A percentile compares a stretch with the other conserved stretches of the same genome.
These are phyloP conservation scores for Lacanobia oleracea DNA, from an alignment of 2,888 invertebrate species.

Conservation along the genomic window DNA sequence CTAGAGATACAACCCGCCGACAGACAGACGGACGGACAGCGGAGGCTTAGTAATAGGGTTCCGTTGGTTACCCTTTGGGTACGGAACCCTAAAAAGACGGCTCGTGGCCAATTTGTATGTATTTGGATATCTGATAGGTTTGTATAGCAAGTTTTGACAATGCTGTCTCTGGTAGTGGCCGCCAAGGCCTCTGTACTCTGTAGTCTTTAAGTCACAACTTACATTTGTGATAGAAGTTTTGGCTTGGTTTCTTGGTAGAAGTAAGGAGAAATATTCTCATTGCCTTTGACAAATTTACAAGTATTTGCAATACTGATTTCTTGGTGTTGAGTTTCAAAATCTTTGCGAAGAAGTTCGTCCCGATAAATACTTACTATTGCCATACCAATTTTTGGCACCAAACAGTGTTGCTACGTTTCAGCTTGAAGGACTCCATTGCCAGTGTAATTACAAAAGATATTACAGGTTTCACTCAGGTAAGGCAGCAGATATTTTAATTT, in stretches of 20 bases:
- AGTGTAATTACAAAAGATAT: too few relatives aligned
- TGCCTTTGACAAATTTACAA: conserved; percentile 25
- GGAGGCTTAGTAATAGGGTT: too few relatives aligned
- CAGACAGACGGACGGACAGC: too few relatives aligned
- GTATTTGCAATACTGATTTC: conserved; percentile 18
- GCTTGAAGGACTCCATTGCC: too few relatives aligned
- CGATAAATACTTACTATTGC: not conserved
- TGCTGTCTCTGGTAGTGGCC: not conserved
- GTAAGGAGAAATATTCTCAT: not conserved
- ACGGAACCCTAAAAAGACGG: too few relatives aligned
- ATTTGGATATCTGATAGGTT: not conserved
- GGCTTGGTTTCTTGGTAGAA: not conserved
- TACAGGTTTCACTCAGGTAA: too few relatives aligned
- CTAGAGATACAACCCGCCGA: too few relatives aligned
- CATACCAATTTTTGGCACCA: not conserved
- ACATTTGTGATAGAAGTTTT: conserved; percentile 6
- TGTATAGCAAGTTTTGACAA: not conserved
- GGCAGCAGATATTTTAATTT: too few relatives aligned
- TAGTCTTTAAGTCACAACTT: not conserved
- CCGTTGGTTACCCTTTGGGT: too few relatives aligned
- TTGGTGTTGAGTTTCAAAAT: not conserved
- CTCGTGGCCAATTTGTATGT: too few relatives aligned
- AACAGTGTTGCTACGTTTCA: not conserved
- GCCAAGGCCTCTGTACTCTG: not conserved
- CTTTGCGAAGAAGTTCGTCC: not conserved